Evolutionary conservation across 2,113 vertebrate species (phyloP).

Genomic region (Pedetes capensis): DNA sequence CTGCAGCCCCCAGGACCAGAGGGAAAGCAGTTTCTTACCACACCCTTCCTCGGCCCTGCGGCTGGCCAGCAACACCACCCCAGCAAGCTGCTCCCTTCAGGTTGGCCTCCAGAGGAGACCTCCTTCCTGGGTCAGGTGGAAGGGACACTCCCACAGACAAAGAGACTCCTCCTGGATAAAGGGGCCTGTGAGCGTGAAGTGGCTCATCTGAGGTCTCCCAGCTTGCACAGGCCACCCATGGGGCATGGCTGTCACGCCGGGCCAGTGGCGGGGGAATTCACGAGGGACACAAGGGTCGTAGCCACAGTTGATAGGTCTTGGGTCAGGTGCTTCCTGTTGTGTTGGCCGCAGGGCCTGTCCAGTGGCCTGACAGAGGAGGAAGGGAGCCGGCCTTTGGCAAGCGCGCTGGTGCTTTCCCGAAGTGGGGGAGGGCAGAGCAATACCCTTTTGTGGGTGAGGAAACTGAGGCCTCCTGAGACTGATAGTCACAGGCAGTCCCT

Average conservation of each 20-base stretch:
- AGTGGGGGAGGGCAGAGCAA: background rate
- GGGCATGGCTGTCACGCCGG: background rate
- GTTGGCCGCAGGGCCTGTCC: background rate
- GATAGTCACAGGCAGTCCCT: background rate
- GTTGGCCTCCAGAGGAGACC: background rate
- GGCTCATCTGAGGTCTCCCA: background rate
- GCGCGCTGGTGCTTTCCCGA: background rate
- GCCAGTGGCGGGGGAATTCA: slow-evolving; percentile 47
- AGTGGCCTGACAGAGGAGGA: background rate
- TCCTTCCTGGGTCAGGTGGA: background rate
- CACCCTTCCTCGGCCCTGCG: slow-evolving; percentile 34
- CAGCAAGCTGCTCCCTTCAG: background rate
- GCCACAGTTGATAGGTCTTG: background rate
- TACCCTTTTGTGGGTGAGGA: background rate
- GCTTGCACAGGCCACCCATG: background rate
- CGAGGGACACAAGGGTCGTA: background rate
- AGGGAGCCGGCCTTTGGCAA: background rate
- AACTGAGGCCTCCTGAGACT: background rate
- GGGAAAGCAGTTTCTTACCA: slow-evolving; percentile 24
- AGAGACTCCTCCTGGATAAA: background rate
- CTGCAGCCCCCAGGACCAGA: background rate
- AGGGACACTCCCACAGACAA: background rate
- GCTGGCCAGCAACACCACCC: background rate
- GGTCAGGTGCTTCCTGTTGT: slow-evolving; percentile 75
- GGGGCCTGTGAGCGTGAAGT: background rate